Conservation (phyloP, 2,113 vertebrate genomes). For the Toxostoma redivivum region DNA sequence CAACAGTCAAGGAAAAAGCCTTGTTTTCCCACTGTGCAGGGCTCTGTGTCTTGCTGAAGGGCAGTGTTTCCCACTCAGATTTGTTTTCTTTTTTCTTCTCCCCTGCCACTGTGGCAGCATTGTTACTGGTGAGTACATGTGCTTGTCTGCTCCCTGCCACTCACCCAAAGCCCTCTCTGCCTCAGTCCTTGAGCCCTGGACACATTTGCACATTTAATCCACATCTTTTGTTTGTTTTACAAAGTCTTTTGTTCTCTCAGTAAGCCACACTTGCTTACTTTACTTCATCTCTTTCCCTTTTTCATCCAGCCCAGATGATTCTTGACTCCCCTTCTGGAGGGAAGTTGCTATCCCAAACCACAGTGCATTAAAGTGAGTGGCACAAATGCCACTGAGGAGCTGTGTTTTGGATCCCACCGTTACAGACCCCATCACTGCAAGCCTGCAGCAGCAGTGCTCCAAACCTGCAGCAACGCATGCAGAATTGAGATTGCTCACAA, state of each 20-base stretch:
- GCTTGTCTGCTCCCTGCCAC: neutral
- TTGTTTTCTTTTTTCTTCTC: neutral
- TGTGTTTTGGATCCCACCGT: neutral
- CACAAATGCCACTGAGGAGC: neutral
- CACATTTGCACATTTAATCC: neutral
- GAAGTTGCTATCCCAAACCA: neutral
- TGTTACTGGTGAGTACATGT: neutral
- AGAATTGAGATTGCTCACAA: neutral
- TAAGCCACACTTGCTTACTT: neutral
- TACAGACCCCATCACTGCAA: neutral
- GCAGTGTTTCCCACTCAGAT: neutral
- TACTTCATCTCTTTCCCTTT: neutral
- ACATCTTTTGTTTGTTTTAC: neutral
- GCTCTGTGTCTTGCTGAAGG: neutral
- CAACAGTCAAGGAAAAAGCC: neutral
- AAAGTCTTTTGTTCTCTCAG: neutral
- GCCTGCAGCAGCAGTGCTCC: neutral
- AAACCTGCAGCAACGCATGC: neutral
- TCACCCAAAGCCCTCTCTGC: neutral
- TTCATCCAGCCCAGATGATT: neutral
- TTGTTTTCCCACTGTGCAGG: neutral
- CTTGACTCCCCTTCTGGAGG: neutral
- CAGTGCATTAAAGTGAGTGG: neutral
- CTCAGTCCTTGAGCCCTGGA: neutral
- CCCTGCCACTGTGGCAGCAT: rapidly evolving